Percentiles rank a stretch among this genome's conserved stretches.
phyloP scores from a whole-genome alignment of 1,140 invertebrate genomes.

The Plutomurus gul region DNA sequence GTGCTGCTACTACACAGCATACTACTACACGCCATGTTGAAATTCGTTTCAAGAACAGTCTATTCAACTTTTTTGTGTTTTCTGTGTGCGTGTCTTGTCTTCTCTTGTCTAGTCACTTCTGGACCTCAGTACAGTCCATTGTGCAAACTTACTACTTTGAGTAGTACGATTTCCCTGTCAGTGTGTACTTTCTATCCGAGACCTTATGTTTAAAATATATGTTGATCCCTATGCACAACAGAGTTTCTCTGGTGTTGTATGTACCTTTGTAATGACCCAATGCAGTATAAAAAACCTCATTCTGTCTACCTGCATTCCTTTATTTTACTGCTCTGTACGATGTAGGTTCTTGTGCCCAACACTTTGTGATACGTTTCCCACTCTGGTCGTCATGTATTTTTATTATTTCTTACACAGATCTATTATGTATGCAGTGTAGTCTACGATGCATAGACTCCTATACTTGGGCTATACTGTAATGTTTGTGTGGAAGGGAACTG shows the following conservation, averaged over 20 bases:
- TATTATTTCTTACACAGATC: no score
- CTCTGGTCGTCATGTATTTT: background rate
- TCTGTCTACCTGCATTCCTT: constrained; percentile 5
- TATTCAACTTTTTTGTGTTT: background rate
- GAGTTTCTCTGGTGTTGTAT: no score
- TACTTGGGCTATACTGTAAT: no score
- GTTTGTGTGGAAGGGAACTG: no score
- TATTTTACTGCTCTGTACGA: no score
- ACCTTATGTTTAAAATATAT: background rate
- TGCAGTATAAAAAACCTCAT: background rate
- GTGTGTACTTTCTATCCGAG: background rate
- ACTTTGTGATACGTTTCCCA: background rate
- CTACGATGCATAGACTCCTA: no score
- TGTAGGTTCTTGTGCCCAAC: no score
- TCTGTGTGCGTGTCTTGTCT: background rate
- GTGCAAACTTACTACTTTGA: background rate
- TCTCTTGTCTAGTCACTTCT: background rate
- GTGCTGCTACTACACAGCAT: background rate
- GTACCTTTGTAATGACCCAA: background rate
- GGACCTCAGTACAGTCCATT: background rate
- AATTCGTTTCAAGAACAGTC: constrained; percentile 16
- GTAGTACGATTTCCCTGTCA: background rate
- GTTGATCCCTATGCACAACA: constrained; percentile 9
- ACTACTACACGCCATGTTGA: constrained; percentile 14
- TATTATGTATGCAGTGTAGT: no score